phyloP scores from a whole-genome alignment of 2,113 vertebrate species.

The Caranx ignobilis region DNA sequence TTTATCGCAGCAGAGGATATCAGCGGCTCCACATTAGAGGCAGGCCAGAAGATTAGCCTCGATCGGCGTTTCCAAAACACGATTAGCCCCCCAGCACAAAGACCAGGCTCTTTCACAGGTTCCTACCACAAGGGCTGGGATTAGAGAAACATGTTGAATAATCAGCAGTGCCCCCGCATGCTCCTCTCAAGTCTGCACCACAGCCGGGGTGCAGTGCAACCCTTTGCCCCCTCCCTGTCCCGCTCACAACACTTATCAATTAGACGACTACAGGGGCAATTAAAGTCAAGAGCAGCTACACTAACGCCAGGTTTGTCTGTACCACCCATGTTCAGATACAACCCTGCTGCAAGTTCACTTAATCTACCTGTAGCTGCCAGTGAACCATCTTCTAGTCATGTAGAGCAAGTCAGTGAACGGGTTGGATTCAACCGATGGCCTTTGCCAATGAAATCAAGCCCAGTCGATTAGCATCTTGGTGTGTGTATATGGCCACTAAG shows the following conservation, averaged over 20 bases:
- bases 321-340: constrained; percentile 50
- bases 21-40: constrained; percentile 96
- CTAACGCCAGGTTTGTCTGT: constrained; percentile 39
- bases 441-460: constrained; percentile 47
- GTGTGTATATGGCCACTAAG: constrained; percentile 55
- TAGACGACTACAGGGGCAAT: constrained; percentile 64
- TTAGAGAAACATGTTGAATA: constrained; percentile 87
- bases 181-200: constrained; percentile 70
- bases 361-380: constrained; percentile 15
- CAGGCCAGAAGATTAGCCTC: constrained; percentile 92
- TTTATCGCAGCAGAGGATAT: constrained; percentile 99
- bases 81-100: constrained; percentile 96
- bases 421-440: constrained; percentile 1
- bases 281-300: constrained; percentile 63
- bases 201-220: constrained; percentile 67
- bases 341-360: constrained; percentile 21
- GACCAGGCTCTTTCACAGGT: constrained; percentile 86
- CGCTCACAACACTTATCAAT: constrained; percentile 74
- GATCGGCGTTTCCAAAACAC: constrained; percentile 95
- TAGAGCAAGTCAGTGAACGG: neutral
- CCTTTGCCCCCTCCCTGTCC: constrained; percentile 55
- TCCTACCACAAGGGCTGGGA: constrained; percentile 88
- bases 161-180: constrained; percentile 79
- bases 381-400: neutral
- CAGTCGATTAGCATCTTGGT: constrained; percentile 52